Conservation (phyloP, 2,888 invertebrate species). For the Andrena praecox region DNA sequence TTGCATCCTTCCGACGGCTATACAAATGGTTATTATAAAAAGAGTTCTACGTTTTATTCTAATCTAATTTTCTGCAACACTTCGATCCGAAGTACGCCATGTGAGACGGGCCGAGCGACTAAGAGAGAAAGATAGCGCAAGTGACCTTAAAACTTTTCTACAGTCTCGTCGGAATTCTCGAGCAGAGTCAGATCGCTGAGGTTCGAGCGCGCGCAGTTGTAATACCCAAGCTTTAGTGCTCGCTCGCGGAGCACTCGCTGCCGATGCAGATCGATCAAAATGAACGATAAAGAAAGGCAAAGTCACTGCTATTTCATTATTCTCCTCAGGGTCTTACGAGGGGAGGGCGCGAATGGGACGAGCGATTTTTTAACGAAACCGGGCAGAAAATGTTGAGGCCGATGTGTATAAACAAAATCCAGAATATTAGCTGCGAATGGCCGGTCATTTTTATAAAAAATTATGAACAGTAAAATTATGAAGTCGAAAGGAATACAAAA, state of each 20-base stretch:
- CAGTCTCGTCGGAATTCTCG: constrained; percentile 1
- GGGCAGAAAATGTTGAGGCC: too few relatives aligned
- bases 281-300: background rate
- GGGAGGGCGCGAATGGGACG: too few relatives aligned
- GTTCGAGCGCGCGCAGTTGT: background rate
- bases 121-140: constrained; percentile 31
- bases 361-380: too few relatives aligned
- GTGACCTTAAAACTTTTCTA: constrained; percentile 31
- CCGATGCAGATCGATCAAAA: background rate
- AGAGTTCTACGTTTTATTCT: background rate
- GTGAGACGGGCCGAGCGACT: background rate
- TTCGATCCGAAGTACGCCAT: background rate
- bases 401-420: too few relatives aligned
- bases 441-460: too few relatives aligned
- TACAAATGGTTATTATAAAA: constrained; percentile 21
- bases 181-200: constrained; percentile 6
- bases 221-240: background rate
- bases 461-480: too few relatives aligned
- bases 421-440: too few relatives aligned
- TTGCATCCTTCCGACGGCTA: constrained; percentile 1
- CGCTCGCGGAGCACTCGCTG: background rate
- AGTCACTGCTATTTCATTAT: background rate
- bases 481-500: too few relatives aligned
- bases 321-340: background rate
- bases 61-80: background rate